A percentile compares a stretch with the other conserved stretches of the same genome.
Conservation (phyloP, 2,888 invertebrate species). For the Catocala nupta region DNA sequence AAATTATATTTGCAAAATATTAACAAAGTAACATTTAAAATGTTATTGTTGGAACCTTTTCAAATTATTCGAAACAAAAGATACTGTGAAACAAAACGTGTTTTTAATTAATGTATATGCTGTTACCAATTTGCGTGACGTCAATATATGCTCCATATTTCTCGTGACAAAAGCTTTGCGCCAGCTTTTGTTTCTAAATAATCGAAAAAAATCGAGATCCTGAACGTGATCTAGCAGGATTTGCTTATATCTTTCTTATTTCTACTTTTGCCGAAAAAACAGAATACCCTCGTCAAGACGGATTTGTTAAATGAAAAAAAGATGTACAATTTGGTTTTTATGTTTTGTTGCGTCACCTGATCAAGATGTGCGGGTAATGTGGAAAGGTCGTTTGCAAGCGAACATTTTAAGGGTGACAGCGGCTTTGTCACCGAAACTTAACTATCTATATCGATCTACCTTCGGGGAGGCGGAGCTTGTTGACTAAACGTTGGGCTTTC, state of each 20-base stretch:
- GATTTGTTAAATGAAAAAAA: slow-evolving; percentile 84
- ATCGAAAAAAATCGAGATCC: slow-evolving; percentile 70
- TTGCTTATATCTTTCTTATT: slow-evolving; percentile 79
- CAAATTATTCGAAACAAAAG: slow-evolving; percentile 37
- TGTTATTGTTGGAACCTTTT: slow-evolving; percentile 30
- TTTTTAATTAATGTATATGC: slow-evolving; percentile 47
- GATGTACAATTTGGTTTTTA: slow-evolving; percentile 82
- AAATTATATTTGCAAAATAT: slow-evolving; percentile 28
- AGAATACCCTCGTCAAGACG: slow-evolving; percentile 81
- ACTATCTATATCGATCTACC: slow-evolving; percentile 45
- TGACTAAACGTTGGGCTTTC: not conserved
- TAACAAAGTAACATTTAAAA: slow-evolving; percentile 30
- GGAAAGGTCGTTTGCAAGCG: slow-evolving; percentile 54
- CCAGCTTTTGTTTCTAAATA: slow-evolving; percentile 58
- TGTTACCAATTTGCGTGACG: slow-evolving; percentile 34
- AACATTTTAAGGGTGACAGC: slow-evolving; percentile 41
- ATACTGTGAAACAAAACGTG: slow-evolving; percentile 31
- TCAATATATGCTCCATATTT: slow-evolving; percentile 50
- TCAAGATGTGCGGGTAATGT: slow-evolving; percentile 68
- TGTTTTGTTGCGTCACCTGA: slow-evolving; percentile 81
- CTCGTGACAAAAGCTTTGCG: slow-evolving; percentile 42
- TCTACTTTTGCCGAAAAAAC: slow-evolving; percentile 75
- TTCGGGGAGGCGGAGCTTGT: slow-evolving; percentile 22
- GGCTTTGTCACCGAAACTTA: slow-evolving; percentile 36
- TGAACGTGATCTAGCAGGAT: slow-evolving; percentile 77